Percentiles rank a stretch among this genome's conserved stretches.
Evolutionary conservation across 1,140 invertebrate species (phyloP).

Genomic region (Glossosoma conforme): DNA sequence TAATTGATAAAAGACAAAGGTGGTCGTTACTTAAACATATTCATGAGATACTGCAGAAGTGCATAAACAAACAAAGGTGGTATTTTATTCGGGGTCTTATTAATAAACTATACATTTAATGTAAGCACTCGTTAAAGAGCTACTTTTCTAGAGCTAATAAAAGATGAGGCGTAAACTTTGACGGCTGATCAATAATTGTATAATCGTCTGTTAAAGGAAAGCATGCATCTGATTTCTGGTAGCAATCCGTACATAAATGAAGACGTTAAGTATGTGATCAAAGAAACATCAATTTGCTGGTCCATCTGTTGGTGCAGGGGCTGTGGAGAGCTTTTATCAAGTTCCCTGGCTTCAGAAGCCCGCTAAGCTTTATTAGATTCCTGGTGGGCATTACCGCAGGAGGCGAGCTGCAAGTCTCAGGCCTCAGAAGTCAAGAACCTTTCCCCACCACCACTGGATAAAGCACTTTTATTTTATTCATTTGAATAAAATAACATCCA

Average conservation of each 20-base stretch:
- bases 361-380: constrained; percentile 30
- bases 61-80: background rate
- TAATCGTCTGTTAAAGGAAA: no score
- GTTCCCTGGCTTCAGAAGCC: constrained; percentile 3
- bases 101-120: constrained; percentile 23
- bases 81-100: constrained; percentile 2
- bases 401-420: constrained; percentile 13
- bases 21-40: background rate
- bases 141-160: no score
- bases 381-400: constrained; percentile 22
- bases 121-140: no score
- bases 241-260: no score
- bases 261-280: constrained; percentile 24
- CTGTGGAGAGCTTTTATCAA: background rate
- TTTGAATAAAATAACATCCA: no score
- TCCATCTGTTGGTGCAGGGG: constrained; percentile 8
- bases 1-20: no score
- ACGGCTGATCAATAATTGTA: no score
- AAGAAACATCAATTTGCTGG: constrained; percentile 28
- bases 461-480: no score
- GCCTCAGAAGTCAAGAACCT: background rate
- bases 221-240: no score
- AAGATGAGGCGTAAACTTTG: no score
- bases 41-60: background rate
- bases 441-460: no score